Base-by-base conservation (phyloP, 2,888 invertebrate genomes). In the Mythimna impura region DNA sequence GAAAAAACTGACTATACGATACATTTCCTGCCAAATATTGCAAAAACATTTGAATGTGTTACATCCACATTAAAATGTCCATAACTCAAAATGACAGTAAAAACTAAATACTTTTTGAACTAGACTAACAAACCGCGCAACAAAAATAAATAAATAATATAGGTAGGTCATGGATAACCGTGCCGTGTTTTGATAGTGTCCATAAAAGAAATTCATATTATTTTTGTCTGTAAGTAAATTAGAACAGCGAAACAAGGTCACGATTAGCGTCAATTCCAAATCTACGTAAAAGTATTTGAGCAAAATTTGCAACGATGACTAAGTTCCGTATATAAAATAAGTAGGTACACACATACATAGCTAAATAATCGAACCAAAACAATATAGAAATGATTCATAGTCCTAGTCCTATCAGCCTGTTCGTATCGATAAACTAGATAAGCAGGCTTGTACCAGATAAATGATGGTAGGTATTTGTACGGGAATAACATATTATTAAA, bases 371-470 rank as follows among this genome's bases (percentile, higher is more conserved):
- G 34, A 47, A 60, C 34, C 25, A 66, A 78, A 70, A 79, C 66
- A 82, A 78, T 77, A 66, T 25, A 58, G n/a, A 43, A 66, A 58
- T 78, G 62, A 78, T 60, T 77, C 78, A 78, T 40, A 25, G 14
- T 58, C 34, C 0, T 40, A 25, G 14, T 58, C 34, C 0, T 58
- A 17, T 25, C 58, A 62, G 22, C 54, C 52, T 81, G 50, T 57
- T 78, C 47, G 25, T 47, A 64, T 76, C 43, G n/a, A 71, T 64
- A 64, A 36, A 54, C 10, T 52, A 34, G 66, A 81, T 75, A 74
- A 47, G 30, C 10, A 20, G 6, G 5, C 14, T 36, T 60, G n/a
- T 76, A 43, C 30, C 3, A 17, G 14, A 47, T 50, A 66, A 71
- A 64, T 66, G 52, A 66, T 54, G 43, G 14, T 43, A 36, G 9